A percentile compares a stretch with the other conserved stretches of the same genome.
Conservation (phyloP, 2,888 invertebrate genomes). For the Gasteruption jaculator region DNA sequence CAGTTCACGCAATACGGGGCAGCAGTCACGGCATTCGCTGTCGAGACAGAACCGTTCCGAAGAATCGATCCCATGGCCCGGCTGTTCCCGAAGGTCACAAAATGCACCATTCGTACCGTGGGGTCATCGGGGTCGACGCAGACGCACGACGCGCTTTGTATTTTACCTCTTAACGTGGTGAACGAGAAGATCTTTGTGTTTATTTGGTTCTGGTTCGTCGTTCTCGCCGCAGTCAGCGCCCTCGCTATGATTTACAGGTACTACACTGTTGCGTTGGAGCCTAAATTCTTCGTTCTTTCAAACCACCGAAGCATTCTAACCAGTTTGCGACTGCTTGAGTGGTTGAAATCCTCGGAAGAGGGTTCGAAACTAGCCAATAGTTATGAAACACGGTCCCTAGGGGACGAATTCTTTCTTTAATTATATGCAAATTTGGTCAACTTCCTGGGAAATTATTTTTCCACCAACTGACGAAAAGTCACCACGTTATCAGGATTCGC, state of each 20-base stretch:
- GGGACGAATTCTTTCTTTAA: too few species aligned
- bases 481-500: too few species aligned
- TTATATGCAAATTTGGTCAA: too few species aligned
- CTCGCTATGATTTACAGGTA: slow-evolving; percentile 64
- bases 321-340: too few species aligned
- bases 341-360: too few species aligned
- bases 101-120: slow-evolving; percentile 59
- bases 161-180: slow-evolving; percentile 73
- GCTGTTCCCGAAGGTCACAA: slow-evolving; percentile 67
- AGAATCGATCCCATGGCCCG: slow-evolving; percentile 65
- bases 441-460: too few species aligned
- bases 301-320: too few species aligned
- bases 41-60: slow-evolving; percentile 50
- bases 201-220: slow-evolving; percentile 71
- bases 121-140: slow-evolving; percentile 61
- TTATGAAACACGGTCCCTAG: too few species aligned
- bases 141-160: slow-evolving; percentile 62
- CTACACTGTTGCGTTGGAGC: too few species aligned
- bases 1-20: slow-evolving; percentile 62
- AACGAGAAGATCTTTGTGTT: slow-evolving; percentile 76
- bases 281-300: too few species aligned
- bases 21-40: slow-evolving; percentile 53
- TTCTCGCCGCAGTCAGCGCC: slow-evolving; percentile 60
- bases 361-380: too few species aligned
- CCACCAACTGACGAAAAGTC: too few species aligned